Evolutionary conservation across 1,140 invertebrate species (phyloP).

Genomic region (Stenopsyche tienmushanensis): DNA sequence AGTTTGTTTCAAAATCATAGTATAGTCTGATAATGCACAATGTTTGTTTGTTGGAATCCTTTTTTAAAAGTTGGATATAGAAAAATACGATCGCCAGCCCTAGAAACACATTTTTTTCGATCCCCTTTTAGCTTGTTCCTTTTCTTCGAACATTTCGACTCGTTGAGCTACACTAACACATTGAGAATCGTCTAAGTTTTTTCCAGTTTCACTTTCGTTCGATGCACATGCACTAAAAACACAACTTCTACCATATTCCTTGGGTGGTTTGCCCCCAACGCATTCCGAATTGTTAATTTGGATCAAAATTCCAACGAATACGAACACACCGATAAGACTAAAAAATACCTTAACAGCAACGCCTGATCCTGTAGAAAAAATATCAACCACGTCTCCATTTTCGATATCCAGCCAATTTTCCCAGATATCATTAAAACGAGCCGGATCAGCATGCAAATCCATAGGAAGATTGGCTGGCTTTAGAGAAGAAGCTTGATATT

Average conservation of each 20-base stretch:
- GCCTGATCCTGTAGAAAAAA: constrained; percentile 5
- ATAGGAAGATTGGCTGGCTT: constrained; percentile 55
- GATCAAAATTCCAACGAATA: constrained; percentile 18
- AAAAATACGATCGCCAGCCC: too few species aligned
- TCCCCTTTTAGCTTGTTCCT: too few species aligned
- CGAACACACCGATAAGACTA: constrained; percentile 6
- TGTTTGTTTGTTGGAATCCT: too few species aligned
- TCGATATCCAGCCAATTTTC: constrained; percentile 55
- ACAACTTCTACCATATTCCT: too few species aligned
- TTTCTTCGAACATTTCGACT: constrained; percentile 39
- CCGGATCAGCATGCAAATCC: constrained; percentile 61
- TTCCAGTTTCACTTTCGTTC: too few species aligned
- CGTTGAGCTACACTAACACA: constrained; percentile 28
- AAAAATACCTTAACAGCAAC: constrained; percentile 22
- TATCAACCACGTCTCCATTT: constrained; percentile 12
- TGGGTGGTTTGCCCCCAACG: too few species aligned
- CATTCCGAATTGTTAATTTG: constrained; percentile 13
- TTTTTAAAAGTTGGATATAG: too few species aligned
- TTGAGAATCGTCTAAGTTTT: neutral
- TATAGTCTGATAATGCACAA: neutral
- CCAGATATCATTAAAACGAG: constrained; percentile 58
- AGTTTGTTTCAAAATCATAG: neutral
- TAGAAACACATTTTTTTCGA: too few species aligned
- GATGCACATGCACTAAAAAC: too few species aligned
- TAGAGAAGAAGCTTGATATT: constrained; percentile 53